Conservation (phyloP, 1,140 invertebrate genomes). For the Tyrophagus putrescentiae region DNA sequence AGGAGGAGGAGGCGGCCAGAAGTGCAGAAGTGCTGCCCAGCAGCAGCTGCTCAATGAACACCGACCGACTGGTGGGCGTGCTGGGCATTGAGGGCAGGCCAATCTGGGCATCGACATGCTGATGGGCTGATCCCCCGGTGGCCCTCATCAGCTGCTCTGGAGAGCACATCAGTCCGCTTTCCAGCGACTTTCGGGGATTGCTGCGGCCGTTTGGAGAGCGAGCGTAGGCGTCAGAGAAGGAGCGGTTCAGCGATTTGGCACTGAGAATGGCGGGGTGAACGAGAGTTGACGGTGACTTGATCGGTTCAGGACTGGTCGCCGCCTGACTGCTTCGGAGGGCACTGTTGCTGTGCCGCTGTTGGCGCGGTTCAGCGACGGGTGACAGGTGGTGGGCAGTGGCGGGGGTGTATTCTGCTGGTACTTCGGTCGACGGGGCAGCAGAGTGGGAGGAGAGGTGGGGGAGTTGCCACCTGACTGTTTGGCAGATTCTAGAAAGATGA, state of each 20-base stretch:
- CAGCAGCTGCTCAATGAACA: too few relatives aligned
- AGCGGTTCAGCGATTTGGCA: constrained; percentile 16
- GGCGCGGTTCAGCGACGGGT: not conserved
- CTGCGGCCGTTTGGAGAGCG: not conserved
- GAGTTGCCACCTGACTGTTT: constrained; percentile 17
- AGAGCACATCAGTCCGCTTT: too few relatives aligned
- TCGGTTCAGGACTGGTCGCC: not conserved
- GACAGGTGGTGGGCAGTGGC: not conserved
- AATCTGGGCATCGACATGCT: too few relatives aligned
- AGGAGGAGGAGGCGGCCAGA: too few relatives aligned
- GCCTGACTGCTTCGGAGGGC: not conserved
- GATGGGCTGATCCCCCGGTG: too few relatives aligned
- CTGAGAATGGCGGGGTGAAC: constrained; percentile 17
- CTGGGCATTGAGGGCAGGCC: too few relatives aligned
- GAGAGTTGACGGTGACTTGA: too few relatives aligned
- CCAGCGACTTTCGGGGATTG: too few relatives aligned
- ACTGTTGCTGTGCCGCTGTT: not conserved
- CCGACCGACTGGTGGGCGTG: too few relatives aligned
- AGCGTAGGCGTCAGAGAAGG: constrained; percentile 5
- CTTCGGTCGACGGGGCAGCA: not conserved
- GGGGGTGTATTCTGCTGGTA: not conserved
- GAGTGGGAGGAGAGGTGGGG: constrained; percentile 7
- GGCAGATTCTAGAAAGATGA: constrained; percentile 13
- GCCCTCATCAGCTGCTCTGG: too few relatives aligned
- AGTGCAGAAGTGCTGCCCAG: too few relatives aligned